A percentile compares a stretch with the other conserved stretches of the same genome.
phyloP scores from a whole-genome alignment of 2,113 vertebrate genomes.

The Amblyornis subalaris region DNA sequence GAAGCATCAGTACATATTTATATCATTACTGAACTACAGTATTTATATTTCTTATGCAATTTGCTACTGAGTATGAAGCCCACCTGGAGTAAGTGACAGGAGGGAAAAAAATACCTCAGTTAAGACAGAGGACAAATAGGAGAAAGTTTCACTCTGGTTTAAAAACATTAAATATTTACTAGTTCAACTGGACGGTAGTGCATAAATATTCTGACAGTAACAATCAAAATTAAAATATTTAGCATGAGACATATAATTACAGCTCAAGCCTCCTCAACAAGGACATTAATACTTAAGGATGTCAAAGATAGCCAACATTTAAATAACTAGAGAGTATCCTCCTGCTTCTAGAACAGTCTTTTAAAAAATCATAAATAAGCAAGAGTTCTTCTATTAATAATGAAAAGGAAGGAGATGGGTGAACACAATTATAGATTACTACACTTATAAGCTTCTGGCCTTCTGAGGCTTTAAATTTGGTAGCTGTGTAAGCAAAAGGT shows the following conservation, averaged over 20 bases:
- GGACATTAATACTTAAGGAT: not conserved
- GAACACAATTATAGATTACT: not conserved
- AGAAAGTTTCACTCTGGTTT: not conserved
- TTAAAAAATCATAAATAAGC: not conserved
- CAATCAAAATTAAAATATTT: constrained; percentile 6
- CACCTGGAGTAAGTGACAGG: not conserved
- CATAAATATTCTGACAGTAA: not conserved
- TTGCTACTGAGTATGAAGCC: not conserved
- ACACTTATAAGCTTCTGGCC: not conserved
- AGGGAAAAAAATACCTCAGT: not conserved
- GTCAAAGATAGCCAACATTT: not conserved
- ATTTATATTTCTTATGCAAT: not conserved
- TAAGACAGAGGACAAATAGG: not conserved
- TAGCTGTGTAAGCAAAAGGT: not conserved
- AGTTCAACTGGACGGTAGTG: not conserved
- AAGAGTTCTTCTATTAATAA: not conserved
- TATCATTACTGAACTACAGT: not conserved
- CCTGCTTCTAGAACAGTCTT: not conserved
- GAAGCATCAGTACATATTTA: not conserved
- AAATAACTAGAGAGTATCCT: not conserved
- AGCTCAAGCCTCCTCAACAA: not conserved
- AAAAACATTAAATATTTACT: not conserved
- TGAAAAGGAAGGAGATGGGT: not conserved
- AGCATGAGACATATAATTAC: not conserved
- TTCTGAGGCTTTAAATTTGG: not conserved